A percentile compares a stretch with the other conserved stretches of the same genome.
Evolutionary conservation across 2,113 vertebrate species (phyloP).

Genomic region (Parus major): DNA sequence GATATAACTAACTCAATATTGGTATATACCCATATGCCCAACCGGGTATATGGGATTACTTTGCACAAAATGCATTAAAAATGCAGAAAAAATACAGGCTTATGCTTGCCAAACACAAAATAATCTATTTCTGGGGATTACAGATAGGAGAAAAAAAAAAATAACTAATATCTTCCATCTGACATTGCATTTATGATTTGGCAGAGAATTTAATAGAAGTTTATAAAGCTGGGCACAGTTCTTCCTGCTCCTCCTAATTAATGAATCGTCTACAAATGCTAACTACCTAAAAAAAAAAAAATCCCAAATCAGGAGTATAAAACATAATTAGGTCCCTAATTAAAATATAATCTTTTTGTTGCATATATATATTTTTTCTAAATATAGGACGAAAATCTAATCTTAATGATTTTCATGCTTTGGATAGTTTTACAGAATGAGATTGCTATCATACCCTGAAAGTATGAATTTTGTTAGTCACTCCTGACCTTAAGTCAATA

Average conservation of each 20-base stretch:
- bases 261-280: not conserved
- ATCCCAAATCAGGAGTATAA: not conserved
- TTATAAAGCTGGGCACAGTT: not conserved
- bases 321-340: not conserved
- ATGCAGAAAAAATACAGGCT: not conserved
- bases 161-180: not conserved
- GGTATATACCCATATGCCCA: not conserved
- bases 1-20: not conserved
- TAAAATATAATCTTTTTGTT: not conserved
- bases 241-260: not conserved
- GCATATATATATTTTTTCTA: not conserved
- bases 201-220: not conserved
- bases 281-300: not conserved
- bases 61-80: not conserved
- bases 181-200: not conserved
- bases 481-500: not conserved
- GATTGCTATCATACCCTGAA: not conserved
- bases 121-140: not conserved
- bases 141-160: not conserved
- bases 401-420: not conserved
- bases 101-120: not conserved
- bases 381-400: not conserved
- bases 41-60: not conserved
- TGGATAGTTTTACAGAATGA: not conserved
- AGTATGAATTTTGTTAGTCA: not conserved